Conservation (phyloP, 1,140 invertebrate genomes). For the Phenacoccus solenopsis region DNA sequence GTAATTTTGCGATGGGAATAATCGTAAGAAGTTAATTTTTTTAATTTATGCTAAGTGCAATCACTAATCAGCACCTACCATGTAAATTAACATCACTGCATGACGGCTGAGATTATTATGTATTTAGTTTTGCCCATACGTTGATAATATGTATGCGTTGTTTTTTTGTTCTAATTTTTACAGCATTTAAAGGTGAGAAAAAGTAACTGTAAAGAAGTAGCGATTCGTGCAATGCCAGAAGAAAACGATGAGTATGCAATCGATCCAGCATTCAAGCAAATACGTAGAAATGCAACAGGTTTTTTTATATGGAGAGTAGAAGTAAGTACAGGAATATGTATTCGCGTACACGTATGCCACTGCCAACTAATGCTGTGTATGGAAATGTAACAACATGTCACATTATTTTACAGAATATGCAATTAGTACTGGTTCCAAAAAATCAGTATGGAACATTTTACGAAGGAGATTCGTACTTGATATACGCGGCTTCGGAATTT, state of each 20-base stretch:
- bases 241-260: neutral
- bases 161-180: neutral
- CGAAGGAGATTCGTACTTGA: constrained; percentile 63
- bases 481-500: constrained; percentile 33
- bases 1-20: no score
- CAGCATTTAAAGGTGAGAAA: neutral
- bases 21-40: no score
- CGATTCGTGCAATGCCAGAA: neutral
- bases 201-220: neutral
- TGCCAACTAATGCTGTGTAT: neutral
- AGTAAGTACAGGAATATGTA: constrained; percentile 20
- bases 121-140: no score
- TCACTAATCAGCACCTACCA: no score
- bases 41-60: no score
- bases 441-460: constrained; percentile 52
- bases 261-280: constrained; percentile 25
- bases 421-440: constrained; percentile 42
- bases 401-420: constrained; percentile 38
- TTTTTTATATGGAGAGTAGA: constrained; percentile 27
- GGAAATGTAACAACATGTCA: neutral
- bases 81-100: no score
- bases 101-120: no score
- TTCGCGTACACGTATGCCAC: neutral
- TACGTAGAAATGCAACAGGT: constrained; percentile 24
- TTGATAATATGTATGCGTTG: neutral